Conservation (phyloP, 2,888 invertebrate species). For the Girardia tigrina region DNA sequence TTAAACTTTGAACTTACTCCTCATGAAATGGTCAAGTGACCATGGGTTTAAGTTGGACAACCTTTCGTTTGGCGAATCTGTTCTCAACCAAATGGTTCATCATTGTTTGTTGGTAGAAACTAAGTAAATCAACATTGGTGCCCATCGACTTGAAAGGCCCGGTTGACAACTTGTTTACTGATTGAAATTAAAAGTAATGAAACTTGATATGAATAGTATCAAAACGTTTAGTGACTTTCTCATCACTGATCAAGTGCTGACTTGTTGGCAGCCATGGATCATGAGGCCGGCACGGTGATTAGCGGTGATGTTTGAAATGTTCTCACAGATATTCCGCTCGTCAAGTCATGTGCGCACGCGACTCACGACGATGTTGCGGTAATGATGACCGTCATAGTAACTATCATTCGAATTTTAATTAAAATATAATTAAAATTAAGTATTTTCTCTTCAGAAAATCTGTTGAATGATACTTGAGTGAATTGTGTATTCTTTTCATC, state of each 20-base stretch:
- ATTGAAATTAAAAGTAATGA: conserved; percentile 18
- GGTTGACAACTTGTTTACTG: conserved; percentile 20
- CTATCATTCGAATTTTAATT: background rate
- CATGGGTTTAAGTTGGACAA: too few relatives aligned
- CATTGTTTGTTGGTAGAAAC: background rate
- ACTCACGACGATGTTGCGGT: background rate
- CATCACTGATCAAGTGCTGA: conserved; percentile 5
- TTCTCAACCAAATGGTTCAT: background rate
- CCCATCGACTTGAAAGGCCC: background rate
- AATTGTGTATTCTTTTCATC: too few relatives aligned
- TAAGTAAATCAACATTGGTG: conserved; percentile 19
- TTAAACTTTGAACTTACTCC: background rate
- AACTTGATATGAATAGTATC: conserved; percentile 12
- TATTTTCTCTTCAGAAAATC: too few relatives aligned
- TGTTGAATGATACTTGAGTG: too few relatives aligned
- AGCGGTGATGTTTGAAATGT: background rate
- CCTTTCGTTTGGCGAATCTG: too few relatives aligned
- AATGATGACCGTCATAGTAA: background rate
- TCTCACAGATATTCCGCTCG: conserved; percentile 10
- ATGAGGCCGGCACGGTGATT: conserved; percentile 20
- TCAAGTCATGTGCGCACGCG: conserved; percentile 3
- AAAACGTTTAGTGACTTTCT: conserved; percentile 2
- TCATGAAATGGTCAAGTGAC: too few relatives aligned
- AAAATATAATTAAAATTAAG: too few relatives aligned
- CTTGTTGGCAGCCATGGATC: conserved; percentile 16